Conservation (phyloP, 2,113 vertebrate genomes). For the Dinomys branickii region DNA sequence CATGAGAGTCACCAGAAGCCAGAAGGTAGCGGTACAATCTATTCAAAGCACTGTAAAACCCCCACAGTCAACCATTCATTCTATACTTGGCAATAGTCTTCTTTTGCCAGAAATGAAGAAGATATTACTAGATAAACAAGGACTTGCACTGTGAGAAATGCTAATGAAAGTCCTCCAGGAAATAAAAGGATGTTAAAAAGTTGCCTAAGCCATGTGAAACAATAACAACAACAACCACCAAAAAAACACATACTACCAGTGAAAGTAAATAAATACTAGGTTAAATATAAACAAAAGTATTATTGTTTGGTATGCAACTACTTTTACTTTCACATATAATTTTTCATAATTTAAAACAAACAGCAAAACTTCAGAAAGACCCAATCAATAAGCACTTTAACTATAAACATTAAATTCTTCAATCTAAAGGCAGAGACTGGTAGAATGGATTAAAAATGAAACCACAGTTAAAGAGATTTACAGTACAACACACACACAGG, state of each 20-base stretch:
- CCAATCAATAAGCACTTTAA: background rate
- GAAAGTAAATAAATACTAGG: background rate
- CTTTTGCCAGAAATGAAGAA: background rate
- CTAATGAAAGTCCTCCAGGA: background rate
- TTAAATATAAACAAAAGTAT: background rate
- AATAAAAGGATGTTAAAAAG: background rate
- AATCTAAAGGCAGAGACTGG: no score
- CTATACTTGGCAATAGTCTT: background rate
- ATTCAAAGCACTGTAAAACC: no score
- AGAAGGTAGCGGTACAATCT: no score
- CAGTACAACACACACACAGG: background rate
- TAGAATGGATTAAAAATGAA: no score
- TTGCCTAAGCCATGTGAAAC: background rate
- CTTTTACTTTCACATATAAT: no score
- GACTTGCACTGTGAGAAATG: background rate
- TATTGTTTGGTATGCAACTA: background rate
- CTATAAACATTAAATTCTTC: no score
- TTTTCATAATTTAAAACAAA: background rate
- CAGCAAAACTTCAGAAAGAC: background rate
- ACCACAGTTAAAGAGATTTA: background rate
- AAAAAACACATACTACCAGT: no score
- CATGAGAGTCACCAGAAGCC: no score
- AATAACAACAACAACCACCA: no score
- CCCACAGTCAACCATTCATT: background rate
- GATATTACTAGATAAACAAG: background rate